These are phyloP conservation scores for Bombus sylvicola DNA, from an alignment of 1,140 invertebrate genomes.

Conservation along the genomic window DNA sequence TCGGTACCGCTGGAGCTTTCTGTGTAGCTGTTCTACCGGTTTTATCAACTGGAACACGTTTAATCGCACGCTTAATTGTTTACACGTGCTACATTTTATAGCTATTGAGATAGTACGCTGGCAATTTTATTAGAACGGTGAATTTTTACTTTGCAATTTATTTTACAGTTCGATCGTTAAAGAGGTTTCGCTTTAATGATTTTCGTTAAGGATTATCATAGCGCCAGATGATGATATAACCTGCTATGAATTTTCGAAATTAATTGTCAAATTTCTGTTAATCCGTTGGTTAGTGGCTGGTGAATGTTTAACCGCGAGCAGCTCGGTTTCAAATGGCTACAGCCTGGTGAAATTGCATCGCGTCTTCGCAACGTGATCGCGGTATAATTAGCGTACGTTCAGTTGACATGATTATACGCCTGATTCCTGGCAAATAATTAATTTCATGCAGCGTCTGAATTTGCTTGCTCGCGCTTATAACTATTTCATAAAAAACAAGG, in stretches of 20 bases:
- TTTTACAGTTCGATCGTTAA: not conserved
- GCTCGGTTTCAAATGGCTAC: not conserved
- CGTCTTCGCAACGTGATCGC: not conserved
- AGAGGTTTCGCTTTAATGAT: not conserved
- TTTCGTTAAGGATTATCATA: not conserved
- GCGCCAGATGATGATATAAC: not conserved
- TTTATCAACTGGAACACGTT: conserved; percentile 49
- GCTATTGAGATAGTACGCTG: not conserved
- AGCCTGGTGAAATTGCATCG: not conserved
- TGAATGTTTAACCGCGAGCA: not conserved
- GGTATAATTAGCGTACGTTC: conserved; percentile 4
- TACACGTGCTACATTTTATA: conserved; percentile 8
- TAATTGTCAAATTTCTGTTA: conserved; percentile 6
- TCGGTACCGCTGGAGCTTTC: no score
- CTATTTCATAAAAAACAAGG: not conserved
- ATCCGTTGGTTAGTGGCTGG: not conserved
- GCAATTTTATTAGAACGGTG: not conserved
- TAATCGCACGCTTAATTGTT: conserved; percentile 49
- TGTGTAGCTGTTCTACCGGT: not conserved
- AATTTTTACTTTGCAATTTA: not conserved
- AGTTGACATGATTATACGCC: not conserved
- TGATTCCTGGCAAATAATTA: not conserved
- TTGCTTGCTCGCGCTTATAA: no score
- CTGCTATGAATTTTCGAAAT: not conserved
- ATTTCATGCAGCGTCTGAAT: not conserved